A percentile compares a stretch with the other conserved stretches of the same genome.
Conservation (phyloP, 2,113 vertebrate species). For the Antechinus flavipes region DNA sequence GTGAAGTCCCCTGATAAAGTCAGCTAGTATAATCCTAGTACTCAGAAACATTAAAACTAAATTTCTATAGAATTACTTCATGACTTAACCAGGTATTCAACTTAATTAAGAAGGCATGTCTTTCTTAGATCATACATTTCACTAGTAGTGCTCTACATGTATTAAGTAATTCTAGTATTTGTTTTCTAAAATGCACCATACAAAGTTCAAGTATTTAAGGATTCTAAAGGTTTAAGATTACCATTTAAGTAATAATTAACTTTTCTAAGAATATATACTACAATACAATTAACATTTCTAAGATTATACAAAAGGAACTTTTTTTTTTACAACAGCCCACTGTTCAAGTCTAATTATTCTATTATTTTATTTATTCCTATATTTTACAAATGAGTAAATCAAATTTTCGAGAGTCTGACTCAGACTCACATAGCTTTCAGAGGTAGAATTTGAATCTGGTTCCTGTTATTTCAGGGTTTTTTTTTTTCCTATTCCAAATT, state of each 20-base stretch:
- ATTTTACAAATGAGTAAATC: neutral
- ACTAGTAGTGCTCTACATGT: neutral
- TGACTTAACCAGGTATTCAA: neutral
- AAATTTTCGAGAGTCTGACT: neutral
- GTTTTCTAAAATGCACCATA: neutral
- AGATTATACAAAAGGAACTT: neutral
- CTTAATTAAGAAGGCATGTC: neutral
- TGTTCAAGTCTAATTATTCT: neutral
- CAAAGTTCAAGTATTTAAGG: neutral
- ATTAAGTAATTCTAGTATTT: neutral
- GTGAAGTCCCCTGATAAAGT: too few species aligned
- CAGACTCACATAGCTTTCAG: neutral
- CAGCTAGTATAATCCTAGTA: neutral
- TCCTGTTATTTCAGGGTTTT: neutral
- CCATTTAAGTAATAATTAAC: neutral
- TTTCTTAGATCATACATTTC: neutral
- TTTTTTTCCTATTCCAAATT: neutral
- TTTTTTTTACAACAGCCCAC: neutral
- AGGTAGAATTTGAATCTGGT: neutral
- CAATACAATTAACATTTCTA: neutral
- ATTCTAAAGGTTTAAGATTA: neutral
- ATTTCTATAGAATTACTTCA: neutral
- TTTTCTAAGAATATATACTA: neutral
- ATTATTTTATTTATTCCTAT: neutral
- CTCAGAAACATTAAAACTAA: neutral